These are phyloP conservation scores for Phortica okadai DNA, from an alignment of 2,888 invertebrate genomes.

Conservation along the genomic window DNA sequence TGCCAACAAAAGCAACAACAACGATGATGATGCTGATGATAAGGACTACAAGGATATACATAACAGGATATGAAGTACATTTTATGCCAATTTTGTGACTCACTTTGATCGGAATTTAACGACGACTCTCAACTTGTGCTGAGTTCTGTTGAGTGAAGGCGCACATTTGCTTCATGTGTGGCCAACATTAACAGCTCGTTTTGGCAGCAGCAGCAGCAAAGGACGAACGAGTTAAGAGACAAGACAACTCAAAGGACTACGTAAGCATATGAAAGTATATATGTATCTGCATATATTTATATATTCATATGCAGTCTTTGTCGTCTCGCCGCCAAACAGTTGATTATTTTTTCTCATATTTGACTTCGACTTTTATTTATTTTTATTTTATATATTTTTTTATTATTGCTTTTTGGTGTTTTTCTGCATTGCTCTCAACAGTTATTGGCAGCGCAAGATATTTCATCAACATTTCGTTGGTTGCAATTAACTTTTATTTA, in stretches of 20 bases:
- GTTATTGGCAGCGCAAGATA: neutral
- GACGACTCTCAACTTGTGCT: conserved; percentile 38
- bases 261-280: neutral
- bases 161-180: conserved; percentile 36
- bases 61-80: conserved; percentile 56
- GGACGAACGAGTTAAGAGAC: neutral
- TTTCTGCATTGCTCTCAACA: neutral
- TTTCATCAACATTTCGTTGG: neutral
- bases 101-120: conserved; percentile 59
- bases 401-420: neutral
- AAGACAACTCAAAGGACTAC: neutral
- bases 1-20: conserved; percentile 6
- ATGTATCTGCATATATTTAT: neutral
- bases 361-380: too few relatives aligned
- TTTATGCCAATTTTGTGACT: conserved; percentile 63
- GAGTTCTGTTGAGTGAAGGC: neutral
- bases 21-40: conserved; percentile 40
- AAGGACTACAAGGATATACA: neutral
- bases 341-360: neutral
- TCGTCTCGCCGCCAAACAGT: neutral
- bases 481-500: conserved; percentile 5
- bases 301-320: neutral
- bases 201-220: neutral
- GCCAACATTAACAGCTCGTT: conserved; percentile 54
- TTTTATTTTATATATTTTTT: neutral